phyloP scores from a whole-genome alignment of 2,113 vertebrate genomes.

The Hippolais icterina region DNA sequence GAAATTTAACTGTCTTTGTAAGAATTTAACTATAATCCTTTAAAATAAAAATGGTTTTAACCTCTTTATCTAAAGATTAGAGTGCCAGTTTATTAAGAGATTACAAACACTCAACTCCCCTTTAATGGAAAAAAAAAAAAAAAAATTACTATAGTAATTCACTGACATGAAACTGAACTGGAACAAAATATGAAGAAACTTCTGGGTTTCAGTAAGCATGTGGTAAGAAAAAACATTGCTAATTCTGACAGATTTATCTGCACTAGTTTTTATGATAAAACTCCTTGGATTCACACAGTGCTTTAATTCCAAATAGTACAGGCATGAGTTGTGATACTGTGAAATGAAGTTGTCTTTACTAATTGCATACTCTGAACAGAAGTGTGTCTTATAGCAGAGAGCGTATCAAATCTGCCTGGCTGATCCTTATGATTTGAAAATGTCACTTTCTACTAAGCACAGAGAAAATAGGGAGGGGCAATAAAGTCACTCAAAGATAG shows the following conservation, averaged over 20 bases:
- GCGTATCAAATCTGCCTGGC: constrained; percentile 78
- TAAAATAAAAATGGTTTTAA: constrained; percentile 25
- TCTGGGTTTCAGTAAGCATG: background rate
- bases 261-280: constrained; percentile 28
- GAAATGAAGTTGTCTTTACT: constrained; percentile 70
- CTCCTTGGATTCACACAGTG: constrained; percentile 16
- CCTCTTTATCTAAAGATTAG: background rate
- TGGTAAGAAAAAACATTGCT: background rate
- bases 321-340: constrained; percentile 38
- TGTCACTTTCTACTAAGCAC: constrained; percentile 53
- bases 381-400: constrained; percentile 62
- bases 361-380: constrained; percentile 66
- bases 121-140: background rate
- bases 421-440: constrained; percentile 73
- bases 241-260: constrained; percentile 35
- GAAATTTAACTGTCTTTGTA: background rate
- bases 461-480: constrained; percentile 35
- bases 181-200: background rate
- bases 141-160: background rate
- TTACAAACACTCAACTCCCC: background rate
- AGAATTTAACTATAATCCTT: background rate
- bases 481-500: constrained; percentile 72
- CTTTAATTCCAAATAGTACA: constrained; percentile 38
- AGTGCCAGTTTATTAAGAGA: background rate
- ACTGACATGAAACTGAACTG: background rate